Evolutionary conservation across 2,113 vertebrate species (phyloP), one percentile per base, ranked within the genome.

Genomic region (Oncorhynchus mykiss): DNA sequence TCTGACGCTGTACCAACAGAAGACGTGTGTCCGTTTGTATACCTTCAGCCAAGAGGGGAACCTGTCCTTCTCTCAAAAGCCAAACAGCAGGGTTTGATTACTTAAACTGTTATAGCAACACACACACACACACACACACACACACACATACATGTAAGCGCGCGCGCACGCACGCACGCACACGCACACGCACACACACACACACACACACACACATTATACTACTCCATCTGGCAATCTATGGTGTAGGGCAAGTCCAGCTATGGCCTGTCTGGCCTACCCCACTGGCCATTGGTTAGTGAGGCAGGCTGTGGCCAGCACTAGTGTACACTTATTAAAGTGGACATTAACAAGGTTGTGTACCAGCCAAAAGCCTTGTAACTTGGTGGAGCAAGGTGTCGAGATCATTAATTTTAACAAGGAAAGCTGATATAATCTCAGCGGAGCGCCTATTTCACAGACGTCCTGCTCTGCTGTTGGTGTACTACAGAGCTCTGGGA

Each of bases 341-440:
- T 74, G 71, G 89, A 88, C 85, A 84, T 91, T 91, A 91, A 91
- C 85, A 85, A 90, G 90, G 72, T 70, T 20, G 72, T 3, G 79
- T 71, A 87, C 80, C 84, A 86, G 74, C 83, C 85, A 73, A 78
- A 66, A 71, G 76, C 67, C 88, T 89, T 82, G 82, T 91, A 91
- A 90, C 85, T 78, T 71, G 62, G 70, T 84, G 67, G 51, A 81
- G 76, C 80, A 71, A 74, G 84, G 80, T 82, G 88, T 85, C 81
- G 68, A 83, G 83, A 89, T 90, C 85, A 89, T 91, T 91, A 90
- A 87, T 84, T 88, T 89, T 87, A 90, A 91, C 80, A 51, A 80
- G 85, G 67, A 82, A 67, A 76, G 79, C 74, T 77, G 76, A 88
- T 81, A 78, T 60, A 82, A 85, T 79, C 87, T 80, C 82, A 87